Conservation (phyloP, 1,140 invertebrate species). For the Drosophila hydei region DNA sequence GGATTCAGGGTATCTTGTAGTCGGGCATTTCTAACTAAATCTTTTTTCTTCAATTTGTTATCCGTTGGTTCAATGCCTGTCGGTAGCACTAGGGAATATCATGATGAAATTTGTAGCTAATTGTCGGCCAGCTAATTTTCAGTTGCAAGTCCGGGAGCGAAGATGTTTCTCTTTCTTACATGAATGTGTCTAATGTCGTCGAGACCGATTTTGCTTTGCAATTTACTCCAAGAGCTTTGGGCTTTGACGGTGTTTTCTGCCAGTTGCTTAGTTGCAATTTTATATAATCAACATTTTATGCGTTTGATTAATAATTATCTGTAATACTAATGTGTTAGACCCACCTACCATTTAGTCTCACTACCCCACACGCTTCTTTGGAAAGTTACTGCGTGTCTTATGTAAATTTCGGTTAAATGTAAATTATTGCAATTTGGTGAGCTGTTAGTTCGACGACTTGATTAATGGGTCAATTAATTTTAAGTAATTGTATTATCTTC, state of each 20-base stretch:
- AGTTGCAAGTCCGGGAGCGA: conserved; percentile 13
- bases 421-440: conserved; percentile 71
- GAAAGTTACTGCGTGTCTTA: conserved; percentile 60
- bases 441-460: conserved; percentile 23
- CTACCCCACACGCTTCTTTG: conserved; percentile 3
- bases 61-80: conserved; percentile 63
- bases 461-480: conserved; percentile 46
- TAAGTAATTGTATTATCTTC: conserved; percentile 22
- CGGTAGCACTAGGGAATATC: conserved; percentile 47
- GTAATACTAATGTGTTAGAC: conserved; percentile 24
- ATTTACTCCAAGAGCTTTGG: conserved; percentile 6
- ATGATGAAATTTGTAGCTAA: conserved; percentile 67
- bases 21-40: too few relatives aligned
- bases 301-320: conserved; percentile 52
- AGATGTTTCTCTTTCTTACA: conserved; percentile 9
- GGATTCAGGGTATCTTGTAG: too few relatives aligned
- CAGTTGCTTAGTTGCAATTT: conserved; percentile 36
- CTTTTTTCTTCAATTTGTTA: conserved; percentile 30
- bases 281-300: conserved; percentile 66
- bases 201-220: conserved; percentile 12
- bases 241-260: conserved; percentile 36
- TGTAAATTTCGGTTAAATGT: conserved; percentile 68
- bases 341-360: neutral
- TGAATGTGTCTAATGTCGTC: conserved; percentile 20
- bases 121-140: conserved; percentile 40